Conservation (phyloP, 2,888 invertebrate species). For the Macrosiphum euphorbiae region DNA sequence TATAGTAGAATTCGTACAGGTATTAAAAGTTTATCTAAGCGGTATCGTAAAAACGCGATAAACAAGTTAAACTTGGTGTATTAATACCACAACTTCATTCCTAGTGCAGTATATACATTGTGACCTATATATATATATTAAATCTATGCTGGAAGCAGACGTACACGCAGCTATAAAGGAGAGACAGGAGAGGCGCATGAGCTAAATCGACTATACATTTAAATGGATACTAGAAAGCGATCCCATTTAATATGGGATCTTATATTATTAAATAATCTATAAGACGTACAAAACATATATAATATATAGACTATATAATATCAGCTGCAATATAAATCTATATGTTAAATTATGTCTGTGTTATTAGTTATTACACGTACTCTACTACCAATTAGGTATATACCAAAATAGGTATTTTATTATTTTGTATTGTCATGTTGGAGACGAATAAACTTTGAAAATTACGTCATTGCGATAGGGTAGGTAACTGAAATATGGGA, state of each 20-base stretch:
- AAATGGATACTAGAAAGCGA: background rate
- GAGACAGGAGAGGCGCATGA: background rate
- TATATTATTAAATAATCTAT: background rate
- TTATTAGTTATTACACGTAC: background rate
- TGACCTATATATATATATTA: background rate
- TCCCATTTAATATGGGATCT: background rate
- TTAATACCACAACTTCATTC: background rate
- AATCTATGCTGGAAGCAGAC: background rate
- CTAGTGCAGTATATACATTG: background rate
- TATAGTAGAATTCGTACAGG: background rate
- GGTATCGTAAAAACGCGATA: background rate
- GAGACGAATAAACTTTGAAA: background rate
- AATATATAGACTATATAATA: background rate
- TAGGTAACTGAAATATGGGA: background rate
- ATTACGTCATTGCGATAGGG: too few relatives aligned
- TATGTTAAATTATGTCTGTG: background rate
- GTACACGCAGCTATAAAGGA: background rate
- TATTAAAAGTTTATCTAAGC: constrained; percentile 4
- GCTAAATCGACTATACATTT: background rate
- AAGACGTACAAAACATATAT: background rate
- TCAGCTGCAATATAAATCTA: background rate
- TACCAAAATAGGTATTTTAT: background rate
- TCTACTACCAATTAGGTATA: background rate
- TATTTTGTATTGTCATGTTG: background rate
- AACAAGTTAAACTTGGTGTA: background rate